A percentile compares a stretch with the other conserved stretches of the same genome.
phyloP scores from a whole-genome alignment of 2,113 vertebrate species.

The Lontra canadensis region DNA sequence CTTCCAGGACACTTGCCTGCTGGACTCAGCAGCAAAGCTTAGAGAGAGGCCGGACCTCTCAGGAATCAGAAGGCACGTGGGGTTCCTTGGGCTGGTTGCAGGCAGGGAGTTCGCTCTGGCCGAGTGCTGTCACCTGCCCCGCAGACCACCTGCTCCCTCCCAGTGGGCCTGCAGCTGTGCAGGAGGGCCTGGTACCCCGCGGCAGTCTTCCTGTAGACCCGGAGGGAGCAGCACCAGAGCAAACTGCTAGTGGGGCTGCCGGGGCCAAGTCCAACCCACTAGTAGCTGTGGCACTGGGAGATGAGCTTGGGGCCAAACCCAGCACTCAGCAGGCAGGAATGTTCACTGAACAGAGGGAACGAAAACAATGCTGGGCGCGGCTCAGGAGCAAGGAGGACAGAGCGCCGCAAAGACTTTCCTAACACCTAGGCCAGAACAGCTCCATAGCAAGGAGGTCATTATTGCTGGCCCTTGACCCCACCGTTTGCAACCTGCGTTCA shows the following conservation, averaged over 20 bases:
- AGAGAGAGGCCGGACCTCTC: not conserved
- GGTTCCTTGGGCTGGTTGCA: not conserved
- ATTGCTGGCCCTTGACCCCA: not conserved
- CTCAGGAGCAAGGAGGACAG: not conserved
- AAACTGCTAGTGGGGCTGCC: not conserved
- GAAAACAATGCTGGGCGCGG: not conserved
- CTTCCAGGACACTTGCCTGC: not conserved
- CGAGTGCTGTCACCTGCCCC: not conserved
- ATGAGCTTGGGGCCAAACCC: not conserved
- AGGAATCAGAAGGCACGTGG: not conserved
- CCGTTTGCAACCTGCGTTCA: not conserved
- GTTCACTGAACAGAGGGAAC: not conserved
- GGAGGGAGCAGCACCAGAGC: not conserved
- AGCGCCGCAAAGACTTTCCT: not conserved
- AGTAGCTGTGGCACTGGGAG: not conserved
- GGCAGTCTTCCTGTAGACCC: not conserved
- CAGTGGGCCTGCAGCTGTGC: not conserved
- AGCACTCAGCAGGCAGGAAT: constrained; percentile 18
- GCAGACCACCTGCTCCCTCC: too few relatives aligned
- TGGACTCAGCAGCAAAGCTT: not conserved
- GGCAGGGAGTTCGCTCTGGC: not conserved
- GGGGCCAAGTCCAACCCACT: not conserved
- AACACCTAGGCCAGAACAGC: not conserved
- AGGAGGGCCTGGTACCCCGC: not conserved
- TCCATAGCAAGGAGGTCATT: fast-evolving